Evolutionary conservation across 2,797 vertebrate genomes (phyloP).

Genomic region (Acanthiza pusilla): DNA sequence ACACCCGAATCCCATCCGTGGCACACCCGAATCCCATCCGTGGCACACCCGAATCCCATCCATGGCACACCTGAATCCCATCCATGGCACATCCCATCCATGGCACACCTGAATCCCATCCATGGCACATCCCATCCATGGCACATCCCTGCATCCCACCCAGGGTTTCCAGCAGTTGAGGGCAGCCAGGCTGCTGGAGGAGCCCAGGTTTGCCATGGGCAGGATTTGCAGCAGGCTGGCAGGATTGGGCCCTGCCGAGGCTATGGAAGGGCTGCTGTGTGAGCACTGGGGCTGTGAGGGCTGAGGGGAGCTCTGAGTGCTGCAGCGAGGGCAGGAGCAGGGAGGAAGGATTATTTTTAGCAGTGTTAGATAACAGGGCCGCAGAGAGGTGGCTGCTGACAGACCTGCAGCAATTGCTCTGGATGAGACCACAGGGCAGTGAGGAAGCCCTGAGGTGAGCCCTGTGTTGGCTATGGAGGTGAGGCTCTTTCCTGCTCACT

Average conservation of each 20-base stretch:
- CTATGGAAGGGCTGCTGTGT: not conserved
- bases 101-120: not conserved
- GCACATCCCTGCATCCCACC: no score
- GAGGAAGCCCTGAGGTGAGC: not conserved
- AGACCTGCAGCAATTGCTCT: not conserved
- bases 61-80: not conserved
- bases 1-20: not conserved
- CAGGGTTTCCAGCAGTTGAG: not conserved
- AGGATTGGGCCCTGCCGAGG: not conserved
- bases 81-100: not conserved
- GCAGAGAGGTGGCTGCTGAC: not conserved
- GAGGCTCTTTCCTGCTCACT: not conserved
- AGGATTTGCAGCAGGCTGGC: not conserved
- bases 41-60: not conserved
- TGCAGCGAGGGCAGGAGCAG: not conserved
- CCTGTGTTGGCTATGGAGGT: accelerated
- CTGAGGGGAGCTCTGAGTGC: accelerated
- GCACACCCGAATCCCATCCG: not conserved
- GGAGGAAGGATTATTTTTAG: not conserved
- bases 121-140: not conserved
- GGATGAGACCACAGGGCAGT: accelerated
- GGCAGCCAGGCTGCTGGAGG: not conserved
- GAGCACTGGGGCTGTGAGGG: accelerated
- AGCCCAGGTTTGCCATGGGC: not conserved
- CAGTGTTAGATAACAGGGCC: not conserved